A percentile compares a stretch with the other conserved stretches of the same genome.
These are phyloP conservation scores for Graptemys geographica DNA, from an alignment of 2,797 vertebrate genomes.

Conservation along the genomic window DNA sequence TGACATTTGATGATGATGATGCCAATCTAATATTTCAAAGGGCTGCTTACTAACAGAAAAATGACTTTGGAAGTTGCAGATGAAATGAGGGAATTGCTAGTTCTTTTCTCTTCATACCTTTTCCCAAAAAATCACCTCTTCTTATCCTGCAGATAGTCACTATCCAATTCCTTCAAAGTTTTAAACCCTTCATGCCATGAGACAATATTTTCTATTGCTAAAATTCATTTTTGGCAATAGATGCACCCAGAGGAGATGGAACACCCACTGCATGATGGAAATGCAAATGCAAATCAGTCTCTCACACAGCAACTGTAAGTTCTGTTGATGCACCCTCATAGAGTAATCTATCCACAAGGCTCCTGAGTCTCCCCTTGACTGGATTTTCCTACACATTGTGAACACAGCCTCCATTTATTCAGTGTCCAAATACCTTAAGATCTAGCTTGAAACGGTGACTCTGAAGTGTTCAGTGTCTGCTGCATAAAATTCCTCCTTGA, in stretches of 20 bases:
- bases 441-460: background rate
- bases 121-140: background rate
- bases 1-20: background rate
- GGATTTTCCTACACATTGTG: background rate
- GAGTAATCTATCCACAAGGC: background rate
- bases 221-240: background rate
- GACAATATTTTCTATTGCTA: background rate
- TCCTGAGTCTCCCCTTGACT: background rate
- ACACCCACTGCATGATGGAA: background rate
- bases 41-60: background rate
- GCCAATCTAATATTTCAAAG: slow-evolving; percentile 5
- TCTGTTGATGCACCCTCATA: background rate
- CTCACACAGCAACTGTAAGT: background rate
- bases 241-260: background rate
- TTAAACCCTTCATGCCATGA: background rate
- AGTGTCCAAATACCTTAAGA: background rate
- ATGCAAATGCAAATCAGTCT: background rate
- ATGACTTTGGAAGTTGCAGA: background rate
- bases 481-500: background rate
- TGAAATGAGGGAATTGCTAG: background rate
- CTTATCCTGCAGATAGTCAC: background rate
- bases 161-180: background rate
- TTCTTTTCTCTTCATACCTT: slow-evolving; percentile 17
- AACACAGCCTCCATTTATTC: background rate
- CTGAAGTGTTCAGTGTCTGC: background rate